A percentile compares a stretch with the other conserved stretches of the same genome.
phyloP scores from a whole-genome alignment of 2,888 invertebrate genomes.

The Hetaerina titia region DNA sequence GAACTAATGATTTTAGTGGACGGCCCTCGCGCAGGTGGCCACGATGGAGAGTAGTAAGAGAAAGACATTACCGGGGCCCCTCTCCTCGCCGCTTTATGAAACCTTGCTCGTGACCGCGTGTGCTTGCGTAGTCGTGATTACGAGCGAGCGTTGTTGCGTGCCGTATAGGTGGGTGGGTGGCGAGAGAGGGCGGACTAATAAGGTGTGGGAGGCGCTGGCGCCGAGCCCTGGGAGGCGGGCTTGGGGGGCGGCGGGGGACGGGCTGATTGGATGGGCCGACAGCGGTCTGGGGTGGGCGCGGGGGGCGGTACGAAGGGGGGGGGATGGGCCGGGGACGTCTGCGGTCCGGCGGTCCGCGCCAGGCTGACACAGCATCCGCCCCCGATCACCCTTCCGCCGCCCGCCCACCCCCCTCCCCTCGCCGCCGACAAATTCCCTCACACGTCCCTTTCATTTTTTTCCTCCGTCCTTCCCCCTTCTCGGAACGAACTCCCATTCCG shows the following conservation, averaged over 20 bases:
- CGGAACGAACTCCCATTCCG: not conserved
- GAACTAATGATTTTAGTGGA: not conserved
- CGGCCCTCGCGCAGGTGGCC: not conserved
- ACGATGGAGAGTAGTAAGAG: not conserved
- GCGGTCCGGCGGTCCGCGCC: conserved; percentile 36
- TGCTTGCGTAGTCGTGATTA: not conserved
- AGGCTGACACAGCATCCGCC: conserved; percentile 49
- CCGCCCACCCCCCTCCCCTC: not conserved
- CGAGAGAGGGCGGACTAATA: not conserved
- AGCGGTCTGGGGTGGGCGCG: not conserved
- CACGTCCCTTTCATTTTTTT: not conserved
- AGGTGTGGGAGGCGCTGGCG: conserved; percentile 16
- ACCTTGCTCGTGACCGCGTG: not conserved
- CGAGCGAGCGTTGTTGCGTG: not conserved
- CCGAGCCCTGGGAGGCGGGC: not conserved
- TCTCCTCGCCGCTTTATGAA: not conserved
- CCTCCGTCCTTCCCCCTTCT: not conserved
- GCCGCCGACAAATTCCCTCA: not conserved
- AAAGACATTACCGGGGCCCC: not conserved
- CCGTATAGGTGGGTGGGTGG: not conserved
- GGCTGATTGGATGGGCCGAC: not conserved
- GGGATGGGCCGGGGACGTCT: not conserved
- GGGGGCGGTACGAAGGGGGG: not conserved
- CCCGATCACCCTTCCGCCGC: not conserved
- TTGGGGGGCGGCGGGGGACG: not conserved